A percentile compares a stretch with the other conserved stretches of the same genome.
phyloP scores from a whole-genome alignment of 2,113 vertebrate genomes.

The western clawed frog (Xenopus tropicalis) region DNA sequence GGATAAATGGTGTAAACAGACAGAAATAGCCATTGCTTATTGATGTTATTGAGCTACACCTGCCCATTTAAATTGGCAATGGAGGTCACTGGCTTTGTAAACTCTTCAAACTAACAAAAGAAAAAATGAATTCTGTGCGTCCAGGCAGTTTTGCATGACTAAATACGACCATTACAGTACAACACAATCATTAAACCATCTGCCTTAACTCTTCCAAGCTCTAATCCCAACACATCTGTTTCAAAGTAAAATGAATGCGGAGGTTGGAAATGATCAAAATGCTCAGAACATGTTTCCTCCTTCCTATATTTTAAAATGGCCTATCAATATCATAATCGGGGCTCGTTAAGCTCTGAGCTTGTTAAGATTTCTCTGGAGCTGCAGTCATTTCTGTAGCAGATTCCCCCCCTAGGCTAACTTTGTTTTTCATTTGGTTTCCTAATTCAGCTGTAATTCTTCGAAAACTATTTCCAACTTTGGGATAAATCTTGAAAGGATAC shows the following conservation, averaged over 20 bases:
- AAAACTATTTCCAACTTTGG: constrained; percentile 43
- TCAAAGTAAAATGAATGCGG: constrained; percentile 39
- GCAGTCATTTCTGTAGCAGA: constrained; percentile 17
- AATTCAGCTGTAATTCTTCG: constrained; percentile 44
- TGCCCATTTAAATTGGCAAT: neutral
- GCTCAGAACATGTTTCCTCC: constrained; percentile 36
- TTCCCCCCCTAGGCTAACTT: constrained; percentile 31
- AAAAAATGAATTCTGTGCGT: neutral
- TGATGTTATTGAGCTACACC: neutral
- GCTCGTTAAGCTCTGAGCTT: constrained; percentile 29
- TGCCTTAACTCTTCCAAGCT: constrained; percentile 39
- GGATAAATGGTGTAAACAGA: neutral
- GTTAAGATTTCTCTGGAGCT: constrained; percentile 32
- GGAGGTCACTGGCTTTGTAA: neutral
- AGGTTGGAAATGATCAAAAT: constrained; percentile 40
- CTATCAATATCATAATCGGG: constrained; percentile 44
- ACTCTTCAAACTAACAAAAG: neutral
- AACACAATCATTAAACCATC: constrained; percentile 38
- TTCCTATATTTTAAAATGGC: constrained; percentile 35
- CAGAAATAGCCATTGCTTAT: neutral
- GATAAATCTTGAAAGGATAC: constrained; percentile 43
- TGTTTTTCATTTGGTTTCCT: constrained; percentile 35
- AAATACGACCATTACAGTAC: constrained; percentile 12
- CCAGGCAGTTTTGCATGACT: constrained; percentile 18
- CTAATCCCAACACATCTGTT: constrained; percentile 36